A percentile compares a stretch with the other conserved stretches of the same genome.
Conservation (phyloP, 2,888 invertebrate species). For the Euclidia mi region DNA sequence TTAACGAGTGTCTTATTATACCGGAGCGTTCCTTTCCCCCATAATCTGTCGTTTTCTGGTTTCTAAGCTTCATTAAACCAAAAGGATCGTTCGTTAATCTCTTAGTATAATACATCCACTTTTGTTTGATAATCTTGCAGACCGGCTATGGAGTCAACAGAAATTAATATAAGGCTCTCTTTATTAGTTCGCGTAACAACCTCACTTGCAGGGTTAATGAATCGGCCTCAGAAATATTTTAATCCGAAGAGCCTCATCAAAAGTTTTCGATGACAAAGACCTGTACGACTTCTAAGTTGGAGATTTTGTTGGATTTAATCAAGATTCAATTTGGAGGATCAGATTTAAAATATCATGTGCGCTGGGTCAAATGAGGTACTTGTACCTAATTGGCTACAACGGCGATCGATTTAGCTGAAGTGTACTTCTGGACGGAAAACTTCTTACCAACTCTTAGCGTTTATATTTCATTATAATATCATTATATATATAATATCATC, state of each 20-base stretch:
- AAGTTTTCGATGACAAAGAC: constrained; percentile 52
- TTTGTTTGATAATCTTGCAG: constrained; percentile 46
- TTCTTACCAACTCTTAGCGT: no score
- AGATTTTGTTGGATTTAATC: constrained; percentile 38
- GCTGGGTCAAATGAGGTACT: constrained; percentile 6
- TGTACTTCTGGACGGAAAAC: no score
- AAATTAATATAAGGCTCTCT: constrained; percentile 51
- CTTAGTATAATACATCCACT: constrained; percentile 49
- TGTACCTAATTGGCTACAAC: constrained; percentile 9
- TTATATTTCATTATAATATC: no score
- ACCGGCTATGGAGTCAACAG: constrained; percentile 33
- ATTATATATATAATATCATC: no score
- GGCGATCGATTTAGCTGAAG: not conserved
- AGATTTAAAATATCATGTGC: constrained; percentile 10
- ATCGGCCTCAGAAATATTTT: constrained; percentile 44
- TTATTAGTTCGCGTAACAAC: constrained; percentile 51
- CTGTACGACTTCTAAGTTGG: constrained; percentile 35
- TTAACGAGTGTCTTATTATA: constrained; percentile 34
- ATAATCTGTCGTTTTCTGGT: constrained; percentile 48
- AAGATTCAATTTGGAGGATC: constrained; percentile 26
- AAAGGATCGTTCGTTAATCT: constrained; percentile 36
- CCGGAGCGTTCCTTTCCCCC: constrained; percentile 16
- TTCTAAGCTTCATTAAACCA: constrained; percentile 48
- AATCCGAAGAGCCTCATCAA: constrained; percentile 47
- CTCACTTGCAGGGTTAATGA: constrained; percentile 54